These are phyloP conservation scores for Yponomeuta sedellus DNA, from an alignment of 2,888 invertebrate species.

Conservation along the genomic window DNA sequence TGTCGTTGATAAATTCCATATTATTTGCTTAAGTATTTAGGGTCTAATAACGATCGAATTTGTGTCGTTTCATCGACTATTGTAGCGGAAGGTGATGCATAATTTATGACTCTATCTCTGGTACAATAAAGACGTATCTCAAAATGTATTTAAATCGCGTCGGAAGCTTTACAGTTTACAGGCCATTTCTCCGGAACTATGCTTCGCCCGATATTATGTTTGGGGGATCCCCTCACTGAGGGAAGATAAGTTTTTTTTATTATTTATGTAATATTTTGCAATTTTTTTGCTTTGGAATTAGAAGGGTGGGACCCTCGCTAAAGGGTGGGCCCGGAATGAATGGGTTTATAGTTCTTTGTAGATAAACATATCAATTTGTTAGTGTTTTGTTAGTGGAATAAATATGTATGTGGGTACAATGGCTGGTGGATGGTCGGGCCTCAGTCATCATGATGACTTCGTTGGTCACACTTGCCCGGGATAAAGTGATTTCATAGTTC, in stretches of 20 bases:
- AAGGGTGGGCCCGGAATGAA: slow-evolving; percentile 67
- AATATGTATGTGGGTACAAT: slow-evolving; percentile 63
- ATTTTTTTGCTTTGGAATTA: slow-evolving; percentile 53
- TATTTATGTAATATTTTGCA: slow-evolving; percentile 75
- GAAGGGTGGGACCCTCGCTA: slow-evolving; percentile 70
- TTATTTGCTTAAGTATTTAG: slow-evolving; percentile 1
- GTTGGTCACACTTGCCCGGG: slow-evolving; percentile 39
- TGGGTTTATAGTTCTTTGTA: slow-evolving; percentile 72
- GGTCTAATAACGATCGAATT: background rate
- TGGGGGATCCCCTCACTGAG: slow-evolving; percentile 29
- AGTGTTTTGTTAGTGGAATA: slow-evolving; percentile 66
- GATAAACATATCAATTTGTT: slow-evolving; percentile 77
- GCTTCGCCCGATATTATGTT: slow-evolving; percentile 62
- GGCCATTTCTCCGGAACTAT: slow-evolving; percentile 70
- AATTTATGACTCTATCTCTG: background rate
- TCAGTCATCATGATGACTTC: slow-evolving; percentile 60
- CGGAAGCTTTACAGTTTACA: slow-evolving; percentile 56
- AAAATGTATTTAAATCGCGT: slow-evolving; percentile 61
- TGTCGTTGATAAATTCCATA: background rate
- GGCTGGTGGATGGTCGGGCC: slow-evolving; percentile 38
- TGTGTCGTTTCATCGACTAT: background rate
- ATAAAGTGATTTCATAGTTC: background rate
- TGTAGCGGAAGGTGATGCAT: background rate
- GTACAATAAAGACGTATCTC: slow-evolving; percentile 6
- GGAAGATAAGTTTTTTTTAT: slow-evolving; percentile 50